Conservation (phyloP, 1,140 invertebrate genomes). For the Adoxophyes honmai region DNA sequence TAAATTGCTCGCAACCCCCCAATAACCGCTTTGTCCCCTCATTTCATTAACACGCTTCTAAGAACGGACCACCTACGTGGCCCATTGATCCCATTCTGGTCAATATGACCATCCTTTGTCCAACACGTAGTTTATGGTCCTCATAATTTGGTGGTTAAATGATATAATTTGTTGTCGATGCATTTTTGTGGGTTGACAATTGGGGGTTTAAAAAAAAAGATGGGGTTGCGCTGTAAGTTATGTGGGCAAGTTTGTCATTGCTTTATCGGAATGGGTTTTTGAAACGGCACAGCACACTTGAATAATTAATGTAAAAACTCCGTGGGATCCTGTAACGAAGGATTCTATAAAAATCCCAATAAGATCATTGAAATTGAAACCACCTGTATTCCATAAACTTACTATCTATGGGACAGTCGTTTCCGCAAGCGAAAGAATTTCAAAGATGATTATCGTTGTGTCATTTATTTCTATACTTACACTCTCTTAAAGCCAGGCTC, state of each 20-base stretch:
- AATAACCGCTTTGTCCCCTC: slow-evolving; percentile 28
- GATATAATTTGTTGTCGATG: slow-evolving; percentile 27
- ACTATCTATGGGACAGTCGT: too few relatives aligned
- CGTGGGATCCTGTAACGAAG: neutral
- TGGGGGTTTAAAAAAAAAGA: neutral
- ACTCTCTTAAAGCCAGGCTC: too few relatives aligned
- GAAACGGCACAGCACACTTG: neutral
- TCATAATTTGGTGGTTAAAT: slow-evolving; percentile 42
- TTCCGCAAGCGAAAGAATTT: too few relatives aligned
- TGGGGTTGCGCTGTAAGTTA: slow-evolving; percentile 5
- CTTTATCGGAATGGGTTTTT: too few relatives aligned
- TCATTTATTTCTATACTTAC: too few relatives aligned
- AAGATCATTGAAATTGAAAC: too few relatives aligned
- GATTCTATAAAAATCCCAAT: too few relatives aligned
- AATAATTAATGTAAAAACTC: slow-evolving; percentile 7
- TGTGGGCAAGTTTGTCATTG: slow-evolving; percentile 1
- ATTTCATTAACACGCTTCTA: slow-evolving; percentile 48
- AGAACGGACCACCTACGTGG: slow-evolving; percentile 58
- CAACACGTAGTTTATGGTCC: slow-evolving; percentile 31
- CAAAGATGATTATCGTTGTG: too few relatives aligned
- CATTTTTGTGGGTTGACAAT: neutral
- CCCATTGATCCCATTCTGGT: slow-evolving; percentile 42
- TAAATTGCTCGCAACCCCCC: slow-evolving; percentile 39
- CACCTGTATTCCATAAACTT: too few relatives aligned
- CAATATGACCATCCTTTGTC: slow-evolving; percentile 36